phyloP scores from a whole-genome alignment of 1,140 invertebrate genomes.

The Dolichoris vasculosae region DNA sequence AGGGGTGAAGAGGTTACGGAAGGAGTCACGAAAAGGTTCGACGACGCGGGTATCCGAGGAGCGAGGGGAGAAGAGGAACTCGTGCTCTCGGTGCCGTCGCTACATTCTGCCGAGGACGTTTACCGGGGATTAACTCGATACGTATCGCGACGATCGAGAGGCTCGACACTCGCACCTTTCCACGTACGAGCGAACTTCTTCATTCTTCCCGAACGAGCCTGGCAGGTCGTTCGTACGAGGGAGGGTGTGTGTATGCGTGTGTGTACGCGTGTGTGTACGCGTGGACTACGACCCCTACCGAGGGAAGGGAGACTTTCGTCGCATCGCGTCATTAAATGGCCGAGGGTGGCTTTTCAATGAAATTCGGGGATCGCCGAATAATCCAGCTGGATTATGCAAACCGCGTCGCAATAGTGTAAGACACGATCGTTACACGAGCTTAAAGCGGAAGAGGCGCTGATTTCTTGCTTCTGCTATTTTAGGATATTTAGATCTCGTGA shows the following conservation, averaged over 20 bases:
- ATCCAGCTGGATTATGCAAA: not conserved
- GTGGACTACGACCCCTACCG: too few species aligned
- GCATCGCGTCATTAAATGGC: too few species aligned
- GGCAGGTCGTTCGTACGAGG: too few species aligned
- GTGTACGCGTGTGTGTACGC: too few species aligned
- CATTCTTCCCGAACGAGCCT: too few species aligned
- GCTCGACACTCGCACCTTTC: not conserved
- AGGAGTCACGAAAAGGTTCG: not conserved
- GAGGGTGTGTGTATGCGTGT: too few species aligned
- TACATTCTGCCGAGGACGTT: conserved; percentile 65
- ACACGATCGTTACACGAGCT: not conserved
- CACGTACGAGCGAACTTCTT: not conserved
- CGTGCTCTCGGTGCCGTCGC: conserved; percentile 33
- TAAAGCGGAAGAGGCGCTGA: not conserved
- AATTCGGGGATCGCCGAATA: too few species aligned
- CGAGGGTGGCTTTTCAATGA: not conserved
- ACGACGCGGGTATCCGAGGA: not conserved
- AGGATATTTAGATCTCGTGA: not conserved
- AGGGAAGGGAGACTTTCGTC: too few species aligned
- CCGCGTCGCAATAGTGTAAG: not conserved
- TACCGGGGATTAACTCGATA: conserved; percentile 54
- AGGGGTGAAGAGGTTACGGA: not conserved
- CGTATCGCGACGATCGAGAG: not conserved
- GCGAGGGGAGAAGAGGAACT: not conserved
- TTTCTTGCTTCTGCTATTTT: not conserved